Percentiles rank a stretch among this genome's conserved stretches.
These are phyloP conservation scores for Opisthocomus hoazin DNA, from an alignment of 2,113 vertebrate genomes.

Conservation along the genomic window DNA sequence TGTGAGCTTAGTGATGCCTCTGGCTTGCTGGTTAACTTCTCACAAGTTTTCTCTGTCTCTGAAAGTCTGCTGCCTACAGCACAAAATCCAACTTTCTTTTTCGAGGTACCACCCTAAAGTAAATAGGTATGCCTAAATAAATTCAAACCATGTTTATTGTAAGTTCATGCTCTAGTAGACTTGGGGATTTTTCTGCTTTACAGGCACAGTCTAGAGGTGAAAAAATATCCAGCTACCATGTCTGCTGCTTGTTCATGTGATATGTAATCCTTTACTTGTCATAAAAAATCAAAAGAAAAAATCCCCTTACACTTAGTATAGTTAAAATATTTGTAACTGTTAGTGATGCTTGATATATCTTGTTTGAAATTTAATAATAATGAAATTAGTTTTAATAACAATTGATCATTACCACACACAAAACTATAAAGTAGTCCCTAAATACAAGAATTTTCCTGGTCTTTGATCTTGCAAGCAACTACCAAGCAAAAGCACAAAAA, in stretches of 20 bases:
- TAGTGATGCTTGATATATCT: neutral
- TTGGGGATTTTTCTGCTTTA: neutral
- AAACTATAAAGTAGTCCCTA: neutral
- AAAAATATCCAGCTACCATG: neutral
- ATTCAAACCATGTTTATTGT: neutral
- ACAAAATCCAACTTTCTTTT: neutral
- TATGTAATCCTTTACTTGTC: neutral
- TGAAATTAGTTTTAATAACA: neutral
- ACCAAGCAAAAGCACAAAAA: neutral
- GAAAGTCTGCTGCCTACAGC: neutral
- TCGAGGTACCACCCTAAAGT: neutral
- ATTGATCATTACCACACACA: neutral
- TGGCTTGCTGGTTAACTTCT: neutral
- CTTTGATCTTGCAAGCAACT: neutral
- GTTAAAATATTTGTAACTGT: neutral
- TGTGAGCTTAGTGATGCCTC: neutral
- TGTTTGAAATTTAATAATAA: neutral
- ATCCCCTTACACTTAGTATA: fast-evolving
- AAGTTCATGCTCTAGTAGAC: neutral
- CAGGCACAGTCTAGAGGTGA: fast-evolving
- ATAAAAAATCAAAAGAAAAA: neutral
- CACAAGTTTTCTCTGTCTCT: neutral
- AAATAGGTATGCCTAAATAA: neutral
- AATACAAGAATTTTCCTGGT: neutral
- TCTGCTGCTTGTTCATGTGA: neutral